Evolutionary conservation across 2,797 vertebrate genomes (phyloP).

Genomic region (Rachycentron canadum): DNA sequence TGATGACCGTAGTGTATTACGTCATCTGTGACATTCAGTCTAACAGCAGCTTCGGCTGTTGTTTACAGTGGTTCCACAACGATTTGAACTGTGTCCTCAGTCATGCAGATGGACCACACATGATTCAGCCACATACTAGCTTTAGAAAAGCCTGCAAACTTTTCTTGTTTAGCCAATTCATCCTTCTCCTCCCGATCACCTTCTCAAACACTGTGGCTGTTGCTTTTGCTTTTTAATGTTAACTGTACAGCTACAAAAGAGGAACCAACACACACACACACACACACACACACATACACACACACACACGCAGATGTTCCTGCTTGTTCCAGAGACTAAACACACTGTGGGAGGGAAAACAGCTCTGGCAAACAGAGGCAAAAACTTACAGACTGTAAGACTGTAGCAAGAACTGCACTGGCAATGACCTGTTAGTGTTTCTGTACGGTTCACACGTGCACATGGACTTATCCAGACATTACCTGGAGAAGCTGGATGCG

Average conservation of each 20-base stretch:
- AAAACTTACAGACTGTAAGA: constrained; percentile 46
- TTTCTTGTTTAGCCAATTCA: neutral
- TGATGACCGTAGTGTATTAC: too few relatives aligned
- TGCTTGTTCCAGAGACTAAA: constrained; percentile 71
- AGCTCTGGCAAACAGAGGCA: constrained; percentile 62
- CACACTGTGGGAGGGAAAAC: constrained; percentile 49
- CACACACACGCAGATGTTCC: constrained; percentile 38
- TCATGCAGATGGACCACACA: too few relatives aligned
- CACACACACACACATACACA: constrained; percentile 29
- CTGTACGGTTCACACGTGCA: neutral
- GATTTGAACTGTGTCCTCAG: too few relatives aligned
- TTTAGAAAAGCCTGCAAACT: too few relatives aligned
- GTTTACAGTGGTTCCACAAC: too few relatives aligned
- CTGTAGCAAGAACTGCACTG: constrained; percentile 33
- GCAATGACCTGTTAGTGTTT: constrained; percentile 1
- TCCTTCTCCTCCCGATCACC: neutral
- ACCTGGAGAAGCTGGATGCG: too few relatives aligned
- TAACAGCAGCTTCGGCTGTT: too few relatives aligned
- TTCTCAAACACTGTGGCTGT: constrained; percentile 29
- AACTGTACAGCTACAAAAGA: constrained; percentile 9
- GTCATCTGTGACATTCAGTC: too few relatives aligned
- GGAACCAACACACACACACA: constrained; percentile 32
- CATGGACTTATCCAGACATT: too few relatives aligned
- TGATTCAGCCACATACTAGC: too few relatives aligned
- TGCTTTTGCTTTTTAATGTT: constrained; percentile 19